Base-by-base conservation (phyloP, 2,113 vertebrate species). In the Callithrix jacchus region DNA sequence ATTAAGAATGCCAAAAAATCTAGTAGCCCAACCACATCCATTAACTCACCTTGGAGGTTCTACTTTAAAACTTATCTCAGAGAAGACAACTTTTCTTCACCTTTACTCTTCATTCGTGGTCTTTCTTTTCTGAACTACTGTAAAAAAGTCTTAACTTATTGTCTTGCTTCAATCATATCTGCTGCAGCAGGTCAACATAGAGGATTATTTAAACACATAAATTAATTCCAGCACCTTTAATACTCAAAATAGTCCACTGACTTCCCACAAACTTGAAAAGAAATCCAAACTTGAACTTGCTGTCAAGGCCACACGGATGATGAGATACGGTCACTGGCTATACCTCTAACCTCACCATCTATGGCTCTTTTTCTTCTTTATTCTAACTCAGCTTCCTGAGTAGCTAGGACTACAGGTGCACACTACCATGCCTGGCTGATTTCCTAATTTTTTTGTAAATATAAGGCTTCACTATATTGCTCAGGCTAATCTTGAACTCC, bases 271-370 rank as follows among this genome's bases (percentile, higher is more conserved):
- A 87, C 47, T 56, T 35, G 5, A 58, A 80, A 71, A 84, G 16
- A 83, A 70, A 17, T 40, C 10, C 27, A 86, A 83, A 45, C 5
- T 66, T 14, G 61, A 64, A 14, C 61, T 58, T 73, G 10, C 64
- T 79, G 30, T 6, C 23, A 3, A n/a, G 10, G 3, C 13, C n/a
- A 54, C 2, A 18, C 2, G 9, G 68, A 74, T 61, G 32, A 21
- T 10, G 0, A 7, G 9, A 21, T 35, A 17, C 12, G 23, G 6
- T 1, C 47, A 6, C 14, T 32, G 25, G 0, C 66, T 27, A 4
- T 0, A 52, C 23, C 40, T 14, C 8, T 42, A 6, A 77, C 16
- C 6, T 1, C 30, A 71, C 23, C 1, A 10, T 1, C 2, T 8
- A 10, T 5, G 21, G 5, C 17, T 61, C 64, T 42, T 35, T 84